Evolutionary conservation across 2,888 invertebrate genomes (phyloP), one percentile per base, ranked within the genome.

Genomic region (Acanthococcus lagerstroemiae): DNA sequence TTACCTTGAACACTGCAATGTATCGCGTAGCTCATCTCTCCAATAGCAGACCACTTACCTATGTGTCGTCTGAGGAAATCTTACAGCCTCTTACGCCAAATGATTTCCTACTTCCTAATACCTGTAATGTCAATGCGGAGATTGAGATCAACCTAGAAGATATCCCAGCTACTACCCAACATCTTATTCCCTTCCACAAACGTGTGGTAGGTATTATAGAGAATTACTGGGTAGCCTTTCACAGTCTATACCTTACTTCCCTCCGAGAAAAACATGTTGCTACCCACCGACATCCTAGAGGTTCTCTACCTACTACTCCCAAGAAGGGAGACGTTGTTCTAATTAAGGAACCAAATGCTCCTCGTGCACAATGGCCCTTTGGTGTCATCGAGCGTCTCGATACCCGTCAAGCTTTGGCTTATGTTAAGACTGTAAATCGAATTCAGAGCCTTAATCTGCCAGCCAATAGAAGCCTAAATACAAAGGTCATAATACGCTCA

Each of bases 291-390:
- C 55, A 15, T 0, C 21, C 27, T 25, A 26, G 19, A 17, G 55
- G 30, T 1, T 55, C 55, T 2, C 17, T 56, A 1, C 30, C 19
- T 6, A 37, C 22, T 3, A 7, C 22, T 19, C 44, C 56, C 1
- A 56, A 56, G n/a, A 27, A n/a, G 2, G 56, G 56, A 4, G 56
- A 56, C 6, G 15, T 56, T 3, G 56, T 56, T 12, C 4, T 56
- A 1, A 56, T 56, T 19, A 19, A 44, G 6, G 22, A 56, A 9
- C 3, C 44, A 17, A 12, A 4, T 9, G 21, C 44, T 12, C 56
- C 56, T 7, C 37, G 37, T 15, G 37, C 12, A 15, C 37, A 37
- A n/a, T 37, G 37, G 37, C 37, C 37, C 12, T 37, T 37, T 37
- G 37, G 37, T 15, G 3, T 37, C 37, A 37, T 37, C 12, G 37